Base-by-base conservation (phyloP, 2,888 invertebrate species). In the Drosophila bunnanda region DNA sequence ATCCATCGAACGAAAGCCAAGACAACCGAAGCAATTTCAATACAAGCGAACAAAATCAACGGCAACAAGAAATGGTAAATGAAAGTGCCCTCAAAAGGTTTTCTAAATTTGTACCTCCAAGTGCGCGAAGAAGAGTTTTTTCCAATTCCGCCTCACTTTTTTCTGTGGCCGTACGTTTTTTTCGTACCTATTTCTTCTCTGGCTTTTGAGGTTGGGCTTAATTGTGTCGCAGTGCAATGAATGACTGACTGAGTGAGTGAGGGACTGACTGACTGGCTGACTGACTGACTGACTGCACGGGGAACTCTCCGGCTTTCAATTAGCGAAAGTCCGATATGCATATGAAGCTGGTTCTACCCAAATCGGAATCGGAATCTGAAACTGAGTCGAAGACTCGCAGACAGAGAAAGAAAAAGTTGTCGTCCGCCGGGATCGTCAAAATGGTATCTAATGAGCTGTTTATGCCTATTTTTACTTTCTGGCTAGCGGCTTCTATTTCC, bases 31-130 rank as follows among this genome's bases (percentile, higher is more conserved):
- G 77, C 79, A 80, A 83, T 88, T 88, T 80, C 83, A 83, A 88
- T 88, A 88, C 83, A 73, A 80, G 82, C 82, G 55, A 80, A 57
- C 70, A 52, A 60, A 71, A 72, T 58, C 64, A 60, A 68, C 66
- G 50, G 46, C 70, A 60, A 52, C 55, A 73, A 58, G 68, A 76
- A 81, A 82, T 79, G 84, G 84, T 77, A 86, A 89, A 89, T 83
- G 89, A 90, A 89, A 90, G 89, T 90, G 90, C 90, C 89, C 90
- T 89, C 88, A 86, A 90, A 89, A 89, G 81, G 78, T 78, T 86
- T 89, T 89, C 76, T 90, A 88, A 89, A 87, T 89, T 88, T 88
- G 82, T 82, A 75, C 57, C 72, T 72, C 66, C 41, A 72, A 72
- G 72, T 72, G 72, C 72, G 72, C 72, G 72, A 57, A 57, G 72